These are phyloP conservation scores for Natrix natrix DNA, from an alignment of 2,797 vertebrate species.

Conservation along the genomic window DNA sequence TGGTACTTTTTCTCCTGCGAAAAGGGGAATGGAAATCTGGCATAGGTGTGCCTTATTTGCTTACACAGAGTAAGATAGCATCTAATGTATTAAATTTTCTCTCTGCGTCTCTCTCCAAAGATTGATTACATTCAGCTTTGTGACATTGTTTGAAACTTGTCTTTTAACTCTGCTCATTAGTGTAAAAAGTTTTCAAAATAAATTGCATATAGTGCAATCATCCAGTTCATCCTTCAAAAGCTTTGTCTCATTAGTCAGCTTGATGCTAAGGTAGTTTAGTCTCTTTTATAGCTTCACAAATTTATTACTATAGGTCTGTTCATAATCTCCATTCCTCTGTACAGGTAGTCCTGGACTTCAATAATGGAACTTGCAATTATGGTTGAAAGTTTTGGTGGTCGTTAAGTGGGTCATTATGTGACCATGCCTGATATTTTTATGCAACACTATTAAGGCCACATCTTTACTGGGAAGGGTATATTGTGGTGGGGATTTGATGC, in stretches of 20 bases:
- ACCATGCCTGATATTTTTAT: background rate
- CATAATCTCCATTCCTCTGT: background rate
- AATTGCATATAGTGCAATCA: background rate
- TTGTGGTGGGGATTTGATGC: background rate
- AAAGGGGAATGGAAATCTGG: background rate
- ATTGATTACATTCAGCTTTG: background rate
- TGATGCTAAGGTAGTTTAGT: background rate
- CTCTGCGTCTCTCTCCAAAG: background rate
- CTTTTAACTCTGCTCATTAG: background rate
- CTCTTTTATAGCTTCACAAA: background rate
- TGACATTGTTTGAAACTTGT: background rate
- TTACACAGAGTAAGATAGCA: background rate
- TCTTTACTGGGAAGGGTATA: background rate
- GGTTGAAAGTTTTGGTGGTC: background rate
- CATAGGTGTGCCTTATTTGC: background rate
- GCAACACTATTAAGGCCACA: background rate
- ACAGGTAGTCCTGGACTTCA: background rate
- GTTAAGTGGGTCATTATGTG: background rate
- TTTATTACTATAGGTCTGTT: background rate
- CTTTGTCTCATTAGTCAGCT: background rate
- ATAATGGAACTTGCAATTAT: background rate
- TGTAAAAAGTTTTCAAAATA: background rate
- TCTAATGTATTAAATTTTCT: background rate
- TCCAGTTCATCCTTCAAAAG: background rate
- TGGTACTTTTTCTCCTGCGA: background rate